phyloP scores from a whole-genome alignment of 2,888 invertebrate species.

The Laothoe populi region DNA sequence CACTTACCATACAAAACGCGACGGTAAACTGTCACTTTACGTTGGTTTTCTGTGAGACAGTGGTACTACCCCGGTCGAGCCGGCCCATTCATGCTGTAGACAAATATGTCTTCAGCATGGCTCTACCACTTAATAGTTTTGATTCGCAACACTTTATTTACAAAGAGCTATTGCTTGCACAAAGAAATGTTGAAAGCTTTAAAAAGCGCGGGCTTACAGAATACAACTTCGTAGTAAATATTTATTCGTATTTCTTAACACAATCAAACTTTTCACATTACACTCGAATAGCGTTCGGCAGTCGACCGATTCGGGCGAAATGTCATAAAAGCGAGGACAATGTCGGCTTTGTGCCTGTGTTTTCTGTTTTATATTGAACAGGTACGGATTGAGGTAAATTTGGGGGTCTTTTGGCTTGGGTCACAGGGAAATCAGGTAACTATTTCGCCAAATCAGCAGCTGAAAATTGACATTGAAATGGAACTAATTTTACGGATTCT shows the following conservation, averaged over 20 bases:
- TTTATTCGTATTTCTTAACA: constrained; percentile 15
- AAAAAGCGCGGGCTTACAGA: neutral
- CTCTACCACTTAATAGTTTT: too few relatives aligned
- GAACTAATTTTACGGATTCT: too few relatives aligned
- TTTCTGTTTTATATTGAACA: constrained; percentile 3
- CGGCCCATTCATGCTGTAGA: too few relatives aligned
- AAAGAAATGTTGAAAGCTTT: neutral
- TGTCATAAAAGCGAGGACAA: constrained; percentile 19
- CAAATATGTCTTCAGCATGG: too few relatives aligned
- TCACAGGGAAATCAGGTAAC: too few relatives aligned
- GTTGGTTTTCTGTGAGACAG: too few relatives aligned
- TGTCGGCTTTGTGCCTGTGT: neutral
- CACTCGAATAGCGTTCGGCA: constrained; percentile 15
- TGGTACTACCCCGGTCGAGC: too few relatives aligned
- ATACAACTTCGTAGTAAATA: neutral
- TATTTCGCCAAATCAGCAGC: too few relatives aligned
- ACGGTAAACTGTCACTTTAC: too few relatives aligned
- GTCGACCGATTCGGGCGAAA: constrained; percentile 1
- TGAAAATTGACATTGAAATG: too few relatives aligned
- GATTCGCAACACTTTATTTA: neutral
- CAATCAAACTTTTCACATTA: constrained; percentile 23
- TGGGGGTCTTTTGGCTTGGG: neutral
- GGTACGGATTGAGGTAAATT: neutral
- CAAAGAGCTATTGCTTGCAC: neutral
- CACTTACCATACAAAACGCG: too few relatives aligned